A percentile compares a stretch with the other conserved stretches of the same genome.
phyloP scores from a whole-genome alignment of 2,888 invertebrate species.

The Phyto melanocephala region DNA sequence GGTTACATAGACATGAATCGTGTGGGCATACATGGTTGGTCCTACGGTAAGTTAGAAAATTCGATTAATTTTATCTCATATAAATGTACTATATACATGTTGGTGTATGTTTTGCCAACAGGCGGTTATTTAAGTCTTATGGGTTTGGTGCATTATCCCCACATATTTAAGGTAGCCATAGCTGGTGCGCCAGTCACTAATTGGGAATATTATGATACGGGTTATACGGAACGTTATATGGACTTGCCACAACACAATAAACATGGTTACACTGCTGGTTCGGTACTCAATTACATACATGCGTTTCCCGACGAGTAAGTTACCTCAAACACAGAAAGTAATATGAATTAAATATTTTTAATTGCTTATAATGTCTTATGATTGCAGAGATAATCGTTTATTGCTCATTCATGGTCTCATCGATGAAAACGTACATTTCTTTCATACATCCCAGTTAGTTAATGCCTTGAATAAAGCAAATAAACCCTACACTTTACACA shows the following conservation, averaged over 20 bases:
- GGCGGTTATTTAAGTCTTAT: conserved; percentile 96
- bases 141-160: conserved; percentile 94
- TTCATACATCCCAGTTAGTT: conserved; percentile 95
- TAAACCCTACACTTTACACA: conserved; percentile 96
- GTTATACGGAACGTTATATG: conserved; percentile 99
- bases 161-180: conserved; percentile 95
- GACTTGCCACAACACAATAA: conserved; percentile 88
- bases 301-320: conserved; percentile 95
- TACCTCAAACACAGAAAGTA: not conserved
- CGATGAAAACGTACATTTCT: conserved; percentile 99
- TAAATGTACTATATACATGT: not conserved
- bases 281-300: conserved; percentile 90
- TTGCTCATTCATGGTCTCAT: conserved; percentile 97
- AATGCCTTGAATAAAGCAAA: conserved; percentile 94
- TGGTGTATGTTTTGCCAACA: conserved; percentile 69
- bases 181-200: conserved; percentile 98
- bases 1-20: conserved; percentile 94
- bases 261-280: conserved; percentile 89
- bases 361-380: not conserved
- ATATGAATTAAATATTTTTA: not conserved
- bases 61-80: not conserved
- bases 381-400: conserved; percentile 88
- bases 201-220: conserved; percentile 98
- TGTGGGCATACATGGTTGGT: conserved; percentile 98
- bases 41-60: conserved; percentile 86